A percentile compares a stretch with the other conserved stretches of the same genome.
Evolutionary conservation across 2,888 invertebrate genomes (phyloP).

Genomic region (Yponomeuta plumbellus): DNA sequence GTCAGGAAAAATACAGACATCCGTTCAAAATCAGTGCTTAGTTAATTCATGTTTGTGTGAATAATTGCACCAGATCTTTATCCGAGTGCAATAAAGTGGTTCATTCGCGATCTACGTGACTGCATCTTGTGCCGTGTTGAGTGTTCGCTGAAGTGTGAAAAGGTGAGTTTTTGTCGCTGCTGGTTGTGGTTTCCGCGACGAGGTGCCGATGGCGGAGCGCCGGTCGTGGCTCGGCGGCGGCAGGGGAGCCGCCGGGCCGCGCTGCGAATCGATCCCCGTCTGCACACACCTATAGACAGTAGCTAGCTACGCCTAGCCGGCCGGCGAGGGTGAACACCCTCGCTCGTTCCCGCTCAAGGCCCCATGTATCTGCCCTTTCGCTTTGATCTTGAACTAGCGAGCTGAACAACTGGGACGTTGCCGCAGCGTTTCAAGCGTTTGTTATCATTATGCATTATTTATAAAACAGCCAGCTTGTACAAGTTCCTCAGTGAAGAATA

Average conservation of each 20-base stretch:
- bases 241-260: constrained; percentile 42
- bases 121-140: constrained; percentile 60
- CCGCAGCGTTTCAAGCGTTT: constrained; percentile 29
- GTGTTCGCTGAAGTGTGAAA: constrained; percentile 62
- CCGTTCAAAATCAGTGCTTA: constrained; percentile 48
- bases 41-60: constrained; percentile 58
- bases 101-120: constrained; percentile 63
- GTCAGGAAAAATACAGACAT: constrained; percentile 33
- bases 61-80: constrained; percentile 31
- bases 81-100: constrained; percentile 56
- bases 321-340: constrained; percentile 44
- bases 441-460: constrained; percentile 47
- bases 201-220: constrained; percentile 30
- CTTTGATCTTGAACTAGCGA: constrained; percentile 50
- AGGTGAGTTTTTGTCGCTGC: constrained; percentile 57
- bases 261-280: constrained; percentile 55
- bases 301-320: constrained; percentile 20
- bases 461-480: constrained; percentile 29
- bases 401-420: constrained; percentile 2
- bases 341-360: constrained; percentile 41
- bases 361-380: constrained; percentile 42
- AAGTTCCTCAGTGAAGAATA: background rate
- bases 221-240: constrained; percentile 37
- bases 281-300: background rate
- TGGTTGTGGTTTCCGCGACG: constrained; percentile 23